Conservation (phyloP, 2,797 vertebrate species). For the Paguma larvata region DNA sequence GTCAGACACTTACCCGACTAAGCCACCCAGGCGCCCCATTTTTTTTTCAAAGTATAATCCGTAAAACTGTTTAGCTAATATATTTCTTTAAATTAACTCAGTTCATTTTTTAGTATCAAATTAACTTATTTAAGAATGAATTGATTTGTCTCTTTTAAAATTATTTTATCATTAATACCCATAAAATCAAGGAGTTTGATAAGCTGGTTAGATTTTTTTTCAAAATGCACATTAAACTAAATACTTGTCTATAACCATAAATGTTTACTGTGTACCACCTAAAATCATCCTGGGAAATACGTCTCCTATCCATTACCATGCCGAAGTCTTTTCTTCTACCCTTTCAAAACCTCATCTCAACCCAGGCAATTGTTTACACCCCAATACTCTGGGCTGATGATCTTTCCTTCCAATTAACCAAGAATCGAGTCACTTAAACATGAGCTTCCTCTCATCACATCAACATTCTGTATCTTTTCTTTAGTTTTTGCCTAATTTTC, state of each 20-base stretch:
- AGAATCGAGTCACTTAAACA: background rate
- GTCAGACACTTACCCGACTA: too few species aligned
- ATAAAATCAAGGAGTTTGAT: background rate
- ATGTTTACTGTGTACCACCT: background rate
- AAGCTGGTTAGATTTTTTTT: background rate
- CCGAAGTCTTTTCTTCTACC: background rate
- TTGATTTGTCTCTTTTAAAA: background rate
- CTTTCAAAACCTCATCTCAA: background rate
- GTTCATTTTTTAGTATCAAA: conserved; percentile 1
- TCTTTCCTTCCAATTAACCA: background rate
- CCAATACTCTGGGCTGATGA: background rate
- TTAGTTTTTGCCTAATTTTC: background rate
- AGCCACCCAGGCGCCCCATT: too few species aligned
- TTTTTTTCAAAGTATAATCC: background rate
- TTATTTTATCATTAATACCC: background rate
- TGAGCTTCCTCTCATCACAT: background rate
- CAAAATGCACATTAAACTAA: background rate
- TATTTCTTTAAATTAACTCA: background rate
- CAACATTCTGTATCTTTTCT: background rate
- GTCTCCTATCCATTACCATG: background rate
- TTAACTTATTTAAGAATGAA: conserved; percentile 13
- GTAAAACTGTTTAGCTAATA: background rate
- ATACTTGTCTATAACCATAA: background rate
- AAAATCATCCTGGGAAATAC: background rate
- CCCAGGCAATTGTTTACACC: background rate